phyloP scores from a whole-genome alignment of 2,888 invertebrate species.

The Scrobipalpa atriplicella region DNA sequence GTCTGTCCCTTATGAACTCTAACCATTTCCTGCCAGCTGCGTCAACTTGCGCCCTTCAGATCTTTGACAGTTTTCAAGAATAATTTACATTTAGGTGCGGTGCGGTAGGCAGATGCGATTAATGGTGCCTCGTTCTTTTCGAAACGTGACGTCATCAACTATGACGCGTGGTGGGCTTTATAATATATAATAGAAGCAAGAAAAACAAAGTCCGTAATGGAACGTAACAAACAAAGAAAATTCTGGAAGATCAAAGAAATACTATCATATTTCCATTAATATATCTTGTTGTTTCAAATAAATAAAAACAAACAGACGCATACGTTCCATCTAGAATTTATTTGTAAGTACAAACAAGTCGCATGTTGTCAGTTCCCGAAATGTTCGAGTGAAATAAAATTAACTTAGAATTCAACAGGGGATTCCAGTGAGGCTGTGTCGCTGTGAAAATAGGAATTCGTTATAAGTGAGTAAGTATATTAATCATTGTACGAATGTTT shows the following conservation, averaged over 20 bases:
- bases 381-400: slow-evolving; percentile 10
- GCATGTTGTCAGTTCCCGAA: background rate
- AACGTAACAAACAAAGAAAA: background rate
- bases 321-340: background rate
- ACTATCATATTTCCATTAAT: background rate
- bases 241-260: background rate
- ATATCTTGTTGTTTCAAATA: background rate
- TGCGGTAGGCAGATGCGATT: slow-evolving; percentile 22
- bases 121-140: slow-evolving; percentile 13
- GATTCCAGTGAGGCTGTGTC: background rate
- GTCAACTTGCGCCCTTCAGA: slow-evolving; percentile 6
- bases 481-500: slow-evolving; percentile 27
- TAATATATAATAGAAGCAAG: slow-evolving; percentile 1
- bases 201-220: background rate
- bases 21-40: background rate
- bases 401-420: slow-evolving; percentile 10
- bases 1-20: background rate
- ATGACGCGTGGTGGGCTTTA: background rate
- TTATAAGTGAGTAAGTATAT: slow-evolving; percentile 4
- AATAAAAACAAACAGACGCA: background rate
- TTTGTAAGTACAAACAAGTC: background rate
- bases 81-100: slow-evolving; percentile 22
- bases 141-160: slow-evolving; percentile 3
- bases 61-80: slow-evolving; percentile 28
- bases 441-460: background rate